Evolutionary conservation across 2,888 invertebrate genomes (phyloP).

Genomic region (Deilephila elpenor): DNA sequence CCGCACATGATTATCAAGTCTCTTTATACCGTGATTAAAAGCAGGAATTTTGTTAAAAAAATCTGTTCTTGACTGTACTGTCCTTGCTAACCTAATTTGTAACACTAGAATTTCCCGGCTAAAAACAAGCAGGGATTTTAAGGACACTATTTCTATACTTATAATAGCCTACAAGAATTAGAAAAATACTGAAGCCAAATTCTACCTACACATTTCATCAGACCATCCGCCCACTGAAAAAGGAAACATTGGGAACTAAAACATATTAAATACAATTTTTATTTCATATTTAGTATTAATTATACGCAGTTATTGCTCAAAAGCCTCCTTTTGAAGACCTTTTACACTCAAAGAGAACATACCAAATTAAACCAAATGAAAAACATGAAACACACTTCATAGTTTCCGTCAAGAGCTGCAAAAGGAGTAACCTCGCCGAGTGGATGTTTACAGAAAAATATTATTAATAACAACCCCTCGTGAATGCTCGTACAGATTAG

Average conservation of each 20-base stretch:
- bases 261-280: background rate
- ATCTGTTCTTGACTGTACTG: too few species aligned
- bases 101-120: too few species aligned
- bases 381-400: conserved; percentile 7
- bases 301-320: background rate
- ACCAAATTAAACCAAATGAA: background rate
- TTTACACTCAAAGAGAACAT: background rate
- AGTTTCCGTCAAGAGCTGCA: conserved; percentile 1
- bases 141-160: too few species aligned
- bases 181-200: too few species aligned
- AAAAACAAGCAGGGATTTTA: too few species aligned
- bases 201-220: too few species aligned
- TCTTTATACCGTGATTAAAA: too few species aligned
- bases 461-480: background rate
- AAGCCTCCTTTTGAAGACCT: background rate
- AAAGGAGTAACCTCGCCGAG: background rate
- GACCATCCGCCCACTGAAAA: background rate
- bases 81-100: too few species aligned
- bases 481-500: background rate
- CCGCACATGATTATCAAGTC: background rate
- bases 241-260: background rate
- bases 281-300: background rate
- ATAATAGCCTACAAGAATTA: too few species aligned
- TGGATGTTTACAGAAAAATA: conserved; percentile 1
- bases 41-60: too few species aligned